phyloP scores from a whole-genome alignment of 1,140 invertebrate species.

The Formica selysi region DNA sequence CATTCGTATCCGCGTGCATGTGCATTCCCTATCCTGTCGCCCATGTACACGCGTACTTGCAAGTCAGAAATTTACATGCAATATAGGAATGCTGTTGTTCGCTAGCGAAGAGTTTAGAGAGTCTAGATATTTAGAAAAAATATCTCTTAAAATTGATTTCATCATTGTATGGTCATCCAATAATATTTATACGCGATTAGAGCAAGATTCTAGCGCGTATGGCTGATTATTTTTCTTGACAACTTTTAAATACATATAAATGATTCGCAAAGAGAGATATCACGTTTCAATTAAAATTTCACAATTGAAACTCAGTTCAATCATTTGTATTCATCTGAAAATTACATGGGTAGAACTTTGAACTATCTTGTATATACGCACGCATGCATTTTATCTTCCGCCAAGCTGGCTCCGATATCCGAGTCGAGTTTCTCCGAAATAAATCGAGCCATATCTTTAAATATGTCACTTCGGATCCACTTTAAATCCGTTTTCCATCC shows the following conservation, averaged over 20 bases:
- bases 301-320: neutral
- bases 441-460: slow-evolving; percentile 35
- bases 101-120: neutral
- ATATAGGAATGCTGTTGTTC: slow-evolving; percentile 47
- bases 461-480: slow-evolving; percentile 18
- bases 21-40: too few species aligned
- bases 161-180: neutral
- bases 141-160: slow-evolving; percentile 1
- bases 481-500: slow-evolving; percentile 31
- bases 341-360: neutral
- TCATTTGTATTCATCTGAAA: neutral
- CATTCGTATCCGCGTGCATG: slow-evolving; percentile 24
- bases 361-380: too few species aligned
- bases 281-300: neutral
- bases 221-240: neutral
- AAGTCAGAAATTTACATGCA: slow-evolving; percentile 42
- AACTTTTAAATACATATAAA: neutral
- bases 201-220: neutral
- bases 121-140: slow-evolving; percentile 1
- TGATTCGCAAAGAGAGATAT: neutral
- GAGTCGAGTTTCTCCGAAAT: neutral
- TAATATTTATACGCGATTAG: neutral
- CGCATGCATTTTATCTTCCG: neutral
- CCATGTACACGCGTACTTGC: slow-evolving; percentile 1
- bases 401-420: neutral